Percentiles rank a stretch among this genome's conserved stretches.
phyloP scores from a whole-genome alignment of 2,113 vertebrate species.

The Oncorhynchus mykiss region DNA sequence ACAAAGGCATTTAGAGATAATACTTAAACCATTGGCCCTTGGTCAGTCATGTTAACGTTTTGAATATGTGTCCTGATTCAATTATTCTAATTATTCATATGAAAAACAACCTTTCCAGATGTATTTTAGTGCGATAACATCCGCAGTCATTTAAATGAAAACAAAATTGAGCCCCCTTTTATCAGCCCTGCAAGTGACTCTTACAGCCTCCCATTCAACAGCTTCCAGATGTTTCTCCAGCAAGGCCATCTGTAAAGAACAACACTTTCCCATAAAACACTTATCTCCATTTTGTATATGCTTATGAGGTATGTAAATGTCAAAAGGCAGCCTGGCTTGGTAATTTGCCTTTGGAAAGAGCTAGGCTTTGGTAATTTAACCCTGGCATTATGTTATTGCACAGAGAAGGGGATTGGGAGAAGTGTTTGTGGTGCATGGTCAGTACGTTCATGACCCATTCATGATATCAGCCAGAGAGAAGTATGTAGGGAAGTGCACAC shows the following conservation, averaged over 20 bases:
- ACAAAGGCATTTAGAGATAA: background rate
- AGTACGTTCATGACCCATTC: background rate
- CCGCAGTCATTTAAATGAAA: constrained; percentile 2
- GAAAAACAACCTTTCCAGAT: constrained; percentile 7
- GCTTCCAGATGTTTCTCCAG: constrained; percentile 50
- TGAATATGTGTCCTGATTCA: background rate
- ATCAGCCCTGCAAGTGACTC: constrained; percentile 17
- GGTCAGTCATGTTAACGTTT: background rate
- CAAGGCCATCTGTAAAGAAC: constrained; percentile 32
- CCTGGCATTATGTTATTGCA: constrained; percentile 4
- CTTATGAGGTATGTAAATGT: constrained; percentile 38
- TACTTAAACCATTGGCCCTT: background rate
- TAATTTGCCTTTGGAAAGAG: constrained; percentile 46
- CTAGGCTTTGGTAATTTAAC: constrained; percentile 29
- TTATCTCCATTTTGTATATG: constrained; percentile 42
- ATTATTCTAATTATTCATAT: background rate
- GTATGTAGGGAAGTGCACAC: background rate
- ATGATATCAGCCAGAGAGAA: background rate
- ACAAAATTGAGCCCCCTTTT: constrained; percentile 13
- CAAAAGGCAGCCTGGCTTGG: constrained; percentile 15
- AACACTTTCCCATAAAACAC: constrained; percentile 35
- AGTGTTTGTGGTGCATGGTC: background rate
- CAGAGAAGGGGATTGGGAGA: background rate
- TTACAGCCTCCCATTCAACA: constrained; percentile 20
- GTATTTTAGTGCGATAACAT: constrained; percentile 14